Evolutionary conservation across 1,140 invertebrate species (phyloP).

Genomic region (Matsumurasca onukii): DNA sequence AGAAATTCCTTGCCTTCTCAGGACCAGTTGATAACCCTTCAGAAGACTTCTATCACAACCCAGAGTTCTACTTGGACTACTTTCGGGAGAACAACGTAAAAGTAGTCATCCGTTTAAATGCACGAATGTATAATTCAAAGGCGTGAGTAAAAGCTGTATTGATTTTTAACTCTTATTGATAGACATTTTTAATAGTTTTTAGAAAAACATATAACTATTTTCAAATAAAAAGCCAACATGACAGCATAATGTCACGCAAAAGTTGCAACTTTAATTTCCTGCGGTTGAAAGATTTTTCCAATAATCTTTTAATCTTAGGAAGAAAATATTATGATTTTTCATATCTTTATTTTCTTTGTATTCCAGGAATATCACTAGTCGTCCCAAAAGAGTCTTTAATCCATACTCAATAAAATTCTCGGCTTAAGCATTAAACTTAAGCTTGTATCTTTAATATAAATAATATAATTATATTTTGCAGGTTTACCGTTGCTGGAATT

Average conservation of each 20-base stretch:
- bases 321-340: no score
- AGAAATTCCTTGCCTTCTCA: constrained; percentile 94
- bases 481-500: constrained; percentile 87
- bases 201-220: not conserved
- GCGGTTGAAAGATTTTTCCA: no score
- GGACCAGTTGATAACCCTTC: constrained; percentile 79
- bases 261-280: no score
- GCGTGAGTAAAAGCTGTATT: constrained; percentile 46
- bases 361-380: no score
- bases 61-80: constrained; percentile 94
- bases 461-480: constrained; percentile 34
- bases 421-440: no score
- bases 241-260: no score
- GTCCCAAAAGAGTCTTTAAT: no score
- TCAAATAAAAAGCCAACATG: not conserved
- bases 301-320: no score
- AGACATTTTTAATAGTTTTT: not conserved
- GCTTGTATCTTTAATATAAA: not conserved
- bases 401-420: no score
- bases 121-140: constrained; percentile 90
- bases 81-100: constrained; percentile 91
- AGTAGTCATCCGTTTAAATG: constrained; percentile 90
- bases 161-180: not conserved
- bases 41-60: constrained; percentile 79
- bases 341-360: no score